Conservation (phyloP, 2,797 vertebrate species). For the Clarias platycephalus region DNA sequence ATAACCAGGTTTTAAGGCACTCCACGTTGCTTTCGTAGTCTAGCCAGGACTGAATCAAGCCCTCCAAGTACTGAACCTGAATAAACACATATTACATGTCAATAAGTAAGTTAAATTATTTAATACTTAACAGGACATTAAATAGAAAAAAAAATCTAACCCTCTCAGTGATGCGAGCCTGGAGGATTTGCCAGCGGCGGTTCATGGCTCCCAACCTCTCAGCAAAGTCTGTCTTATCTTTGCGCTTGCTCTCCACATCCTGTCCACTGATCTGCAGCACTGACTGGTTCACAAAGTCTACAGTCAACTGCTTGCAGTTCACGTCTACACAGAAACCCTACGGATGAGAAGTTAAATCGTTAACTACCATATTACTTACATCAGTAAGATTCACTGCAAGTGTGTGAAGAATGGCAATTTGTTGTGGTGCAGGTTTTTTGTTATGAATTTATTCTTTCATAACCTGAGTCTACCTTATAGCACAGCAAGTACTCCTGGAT, state of each 20-base stretch:
- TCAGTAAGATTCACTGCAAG: background rate
- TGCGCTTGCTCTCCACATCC: conserved; percentile 94
- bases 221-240: conserved; percentile 95
- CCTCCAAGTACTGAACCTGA: conserved; percentile 89
- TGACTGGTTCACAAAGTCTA: conserved; percentile 97
- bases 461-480: conserved; percentile 84
- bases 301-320: conserved; percentile 93
- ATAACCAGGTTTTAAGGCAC: conserved; percentile 86
- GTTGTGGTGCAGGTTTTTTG: background rate
- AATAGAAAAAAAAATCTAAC: conserved; percentile 15
- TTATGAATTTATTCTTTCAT: background rate
- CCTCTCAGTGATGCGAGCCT: conserved; percentile 65
- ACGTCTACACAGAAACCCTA: conserved; percentile 96
- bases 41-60: conserved; percentile 86
- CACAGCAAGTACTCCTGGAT: conserved; percentile 87
- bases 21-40: conserved; percentile 90
- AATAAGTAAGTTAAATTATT: background rate
- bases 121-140: background rate
- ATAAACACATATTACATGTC: conserved; percentile 44
- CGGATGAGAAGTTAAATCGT: background rate
- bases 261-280: conserved; percentile 95
- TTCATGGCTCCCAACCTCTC: conserved; percentile 96
- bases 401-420: background rate
- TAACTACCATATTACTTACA: background rate
- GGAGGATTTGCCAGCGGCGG: conserved; percentile 93